Conservation (phyloP, 2,113 vertebrate species). For the Bos taurus region DNA sequence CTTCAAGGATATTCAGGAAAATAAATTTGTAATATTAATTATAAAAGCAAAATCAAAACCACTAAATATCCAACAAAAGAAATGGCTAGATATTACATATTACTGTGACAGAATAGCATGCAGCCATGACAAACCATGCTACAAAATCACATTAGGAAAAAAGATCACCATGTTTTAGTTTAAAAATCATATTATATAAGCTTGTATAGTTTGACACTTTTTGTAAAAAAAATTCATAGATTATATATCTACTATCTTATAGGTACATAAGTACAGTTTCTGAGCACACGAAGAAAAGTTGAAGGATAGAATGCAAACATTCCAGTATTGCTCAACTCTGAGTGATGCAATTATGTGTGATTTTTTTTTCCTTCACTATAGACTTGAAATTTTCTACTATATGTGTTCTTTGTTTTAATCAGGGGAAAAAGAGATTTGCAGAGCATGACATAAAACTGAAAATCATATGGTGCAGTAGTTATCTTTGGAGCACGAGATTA, state of each 20-base stretch:
- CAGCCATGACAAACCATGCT: background rate
- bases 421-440: background rate
- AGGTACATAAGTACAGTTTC: background rate
- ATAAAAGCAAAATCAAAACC: background rate
- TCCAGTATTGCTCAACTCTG: background rate
- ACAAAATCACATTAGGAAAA: background rate
- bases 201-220: background rate
- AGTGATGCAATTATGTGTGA: background rate
- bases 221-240: background rate
- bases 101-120: background rate
- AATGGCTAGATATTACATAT: background rate
- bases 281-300: background rate
- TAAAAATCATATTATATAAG: background rate
- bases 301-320: background rate
- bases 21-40: background rate
- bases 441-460: slow-evolving; percentile 3
- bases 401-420: background rate
- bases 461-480: background rate
- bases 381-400: background rate
- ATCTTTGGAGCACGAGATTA: background rate
- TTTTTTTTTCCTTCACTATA: background rate
- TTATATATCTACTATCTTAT: background rate
- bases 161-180: background rate
- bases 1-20: background rate
- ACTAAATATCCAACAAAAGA: background rate